These are phyloP conservation scores for Anneissia japonica DNA, from an alignment of 35 echinoderm and acorn worm genomes.

Conservation along the genomic window DNA sequence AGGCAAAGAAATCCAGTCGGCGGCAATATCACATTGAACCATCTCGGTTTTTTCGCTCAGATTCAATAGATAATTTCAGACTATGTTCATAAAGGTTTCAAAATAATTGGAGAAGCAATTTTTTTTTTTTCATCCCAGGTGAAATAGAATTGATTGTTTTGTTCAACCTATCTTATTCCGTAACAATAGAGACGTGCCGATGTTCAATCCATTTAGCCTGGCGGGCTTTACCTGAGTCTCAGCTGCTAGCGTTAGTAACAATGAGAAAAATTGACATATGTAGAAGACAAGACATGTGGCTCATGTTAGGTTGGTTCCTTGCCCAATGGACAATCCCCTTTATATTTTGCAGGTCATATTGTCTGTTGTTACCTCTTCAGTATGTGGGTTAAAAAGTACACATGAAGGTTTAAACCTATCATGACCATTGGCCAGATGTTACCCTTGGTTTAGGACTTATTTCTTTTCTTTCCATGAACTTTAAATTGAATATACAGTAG, in stretches of 20 bases:
- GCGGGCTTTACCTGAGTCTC: background rate
- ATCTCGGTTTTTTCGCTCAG: too few relatives aligned
- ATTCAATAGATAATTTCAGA: too few relatives aligned
- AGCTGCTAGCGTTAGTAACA: background rate
- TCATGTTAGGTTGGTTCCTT: background rate
- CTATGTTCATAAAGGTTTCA: too few relatives aligned
- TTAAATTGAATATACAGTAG: too few relatives aligned
- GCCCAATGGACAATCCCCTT: background rate
- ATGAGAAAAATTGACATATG: background rate
- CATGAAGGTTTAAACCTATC: background rate
- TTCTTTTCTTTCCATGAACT: too few relatives aligned
- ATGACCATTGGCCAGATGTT: background rate
- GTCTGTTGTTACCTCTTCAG: background rate
- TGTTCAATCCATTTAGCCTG: background rate
- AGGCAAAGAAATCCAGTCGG: background rate
- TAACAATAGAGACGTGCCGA: background rate
- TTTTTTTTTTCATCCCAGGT: too few relatives aligned
- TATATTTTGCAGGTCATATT: background rate
- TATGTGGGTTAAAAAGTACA: background rate
- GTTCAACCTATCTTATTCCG: too few relatives aligned
- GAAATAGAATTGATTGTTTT: too few relatives aligned
- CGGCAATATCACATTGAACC: background rate
- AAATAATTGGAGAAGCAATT: too few relatives aligned
- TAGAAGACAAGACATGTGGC: background rate
- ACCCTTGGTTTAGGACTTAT: too few relatives aligned